phyloP scores from a whole-genome alignment of 1,140 invertebrate species.

The Lordiphosa collinella region DNA sequence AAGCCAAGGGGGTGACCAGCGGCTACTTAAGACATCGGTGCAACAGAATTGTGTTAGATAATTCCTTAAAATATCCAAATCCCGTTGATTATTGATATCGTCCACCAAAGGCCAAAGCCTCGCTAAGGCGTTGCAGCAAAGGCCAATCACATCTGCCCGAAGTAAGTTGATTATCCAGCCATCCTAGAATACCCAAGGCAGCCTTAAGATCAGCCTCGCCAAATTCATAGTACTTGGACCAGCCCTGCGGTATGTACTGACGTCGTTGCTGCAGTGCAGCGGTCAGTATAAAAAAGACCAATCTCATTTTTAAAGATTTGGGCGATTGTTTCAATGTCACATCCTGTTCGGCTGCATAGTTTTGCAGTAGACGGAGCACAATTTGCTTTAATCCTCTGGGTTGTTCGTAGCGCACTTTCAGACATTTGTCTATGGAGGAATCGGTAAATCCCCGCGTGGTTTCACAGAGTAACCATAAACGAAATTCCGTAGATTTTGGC shows the following conservation, averaged over 20 bases:
- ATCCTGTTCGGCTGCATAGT: slow-evolving; percentile 58
- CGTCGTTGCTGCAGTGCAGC: slow-evolving; percentile 93
- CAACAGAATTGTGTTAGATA: slow-evolving; percentile 89
- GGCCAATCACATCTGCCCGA: slow-evolving; percentile 83
- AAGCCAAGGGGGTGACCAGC: slow-evolving; percentile 82
- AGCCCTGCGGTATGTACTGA: slow-evolving; percentile 90
- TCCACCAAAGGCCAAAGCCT: slow-evolving; percentile 93
- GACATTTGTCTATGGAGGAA: slow-evolving; percentile 59
- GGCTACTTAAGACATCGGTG: slow-evolving; percentile 82
- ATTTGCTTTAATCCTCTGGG: slow-evolving; percentile 84
- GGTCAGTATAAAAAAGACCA: slow-evolving; percentile 82
- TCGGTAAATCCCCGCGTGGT: slow-evolving; percentile 66
- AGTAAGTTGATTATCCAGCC: slow-evolving; percentile 80
- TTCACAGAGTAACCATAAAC: slow-evolving; percentile 88
- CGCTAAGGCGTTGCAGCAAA: slow-evolving; percentile 89
- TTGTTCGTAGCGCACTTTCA: slow-evolving; percentile 94
- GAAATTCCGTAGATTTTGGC: slow-evolving; percentile 84
- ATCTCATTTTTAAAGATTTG: slow-evolving; percentile 71
- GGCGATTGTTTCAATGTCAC: slow-evolving; percentile 44
- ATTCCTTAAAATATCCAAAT: slow-evolving; percentile 86
- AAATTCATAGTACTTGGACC: slow-evolving; percentile 95
- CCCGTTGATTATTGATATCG: slow-evolving; percentile 91
- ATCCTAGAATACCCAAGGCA: slow-evolving; percentile 86
- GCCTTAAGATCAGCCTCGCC: slow-evolving; percentile 90
- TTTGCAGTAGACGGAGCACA: slow-evolving; percentile 80